Conservation (phyloP, 2,797 vertebrate genomes). For the Chromis chromis region DNA sequence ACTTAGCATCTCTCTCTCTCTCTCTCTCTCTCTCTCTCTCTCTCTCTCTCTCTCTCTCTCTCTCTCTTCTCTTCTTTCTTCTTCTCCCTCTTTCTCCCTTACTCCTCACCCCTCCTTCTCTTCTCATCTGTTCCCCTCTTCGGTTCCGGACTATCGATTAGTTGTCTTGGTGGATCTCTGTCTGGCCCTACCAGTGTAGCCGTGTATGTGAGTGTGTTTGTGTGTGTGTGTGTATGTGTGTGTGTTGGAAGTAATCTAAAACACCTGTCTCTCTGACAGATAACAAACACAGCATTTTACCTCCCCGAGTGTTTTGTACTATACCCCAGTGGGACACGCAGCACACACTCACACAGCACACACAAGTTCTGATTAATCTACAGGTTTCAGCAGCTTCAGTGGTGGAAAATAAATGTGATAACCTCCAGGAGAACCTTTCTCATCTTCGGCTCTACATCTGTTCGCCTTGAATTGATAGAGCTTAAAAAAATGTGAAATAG, state of each 20-base stretch:
- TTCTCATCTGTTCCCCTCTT: conserved; percentile 63
- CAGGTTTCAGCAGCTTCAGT: conserved; percentile 56
- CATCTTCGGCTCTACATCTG: conserved; percentile 50
- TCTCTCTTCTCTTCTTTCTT: conserved; percentile 2
- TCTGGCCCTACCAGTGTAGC: conserved; percentile 69
- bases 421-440: conserved; percentile 49
- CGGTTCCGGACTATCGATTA: conserved; percentile 83
- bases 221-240: conserved; percentile 52
- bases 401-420: conserved; percentile 65
- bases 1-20: conserved; percentile 74
- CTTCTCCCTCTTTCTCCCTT: conserved; percentile 24
- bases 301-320: conserved; percentile 78
- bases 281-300: conserved; percentile 85
- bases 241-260: conserved; percentile 80
- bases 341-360: conserved; percentile 28
- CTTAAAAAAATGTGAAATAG: conserved; percentile 3
- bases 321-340: conserved; percentile 59
- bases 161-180: conserved; percentile 83
- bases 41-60: conserved; percentile 5
- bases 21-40: conserved; percentile 21
- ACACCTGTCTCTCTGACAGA: conserved; percentile 85
- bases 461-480: conserved; percentile 17
- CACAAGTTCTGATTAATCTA: conserved; percentile 69
- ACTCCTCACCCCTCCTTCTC: conserved; percentile 39
- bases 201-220: conserved; percentile 37